A percentile compares a stretch with the other conserved stretches of the same genome.
phyloP scores from a whole-genome alignment of 2,113 vertebrate genomes.

The Axis porcinus region DNA sequence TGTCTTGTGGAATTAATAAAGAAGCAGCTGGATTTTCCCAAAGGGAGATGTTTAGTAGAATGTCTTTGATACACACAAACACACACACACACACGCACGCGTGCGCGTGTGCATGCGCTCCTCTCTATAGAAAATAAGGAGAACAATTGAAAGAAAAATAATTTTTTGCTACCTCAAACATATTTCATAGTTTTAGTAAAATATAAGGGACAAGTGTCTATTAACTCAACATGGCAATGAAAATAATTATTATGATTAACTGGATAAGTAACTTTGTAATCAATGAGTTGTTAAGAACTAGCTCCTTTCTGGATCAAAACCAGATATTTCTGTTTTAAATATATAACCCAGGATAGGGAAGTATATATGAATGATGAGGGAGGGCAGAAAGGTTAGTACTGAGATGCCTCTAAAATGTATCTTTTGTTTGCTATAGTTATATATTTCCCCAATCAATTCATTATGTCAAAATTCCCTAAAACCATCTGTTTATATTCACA shows the following conservation, averaged over 20 bases:
- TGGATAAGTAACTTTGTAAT: constrained; percentile 23
- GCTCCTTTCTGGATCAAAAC: constrained; percentile 10
- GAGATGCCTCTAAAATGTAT: constrained; percentile 6
- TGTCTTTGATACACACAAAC: background rate
- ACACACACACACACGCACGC: background rate
- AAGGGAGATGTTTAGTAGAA: background rate
- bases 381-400: background rate
- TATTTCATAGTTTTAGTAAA: constrained; percentile 24
- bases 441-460: background rate
- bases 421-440: constrained; percentile 18
- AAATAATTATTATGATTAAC: constrained; percentile 46
- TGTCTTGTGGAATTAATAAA: constrained; percentile 55
- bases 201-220: background rate
- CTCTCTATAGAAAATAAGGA: background rate
- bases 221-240: constrained; percentile 1
- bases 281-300: constrained; percentile 16
- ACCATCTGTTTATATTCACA: constrained; percentile 48
- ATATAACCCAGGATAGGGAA: background rate
- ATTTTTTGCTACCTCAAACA: constrained; percentile 22
- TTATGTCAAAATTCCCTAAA: constrained; percentile 1
- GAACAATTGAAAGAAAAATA: background rate
- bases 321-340: constrained; percentile 24
- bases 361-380: background rate
- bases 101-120: background rate
- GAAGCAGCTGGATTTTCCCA: constrained; percentile 4